Evolutionary conservation across 1,140 invertebrate genomes (phyloP).

Genomic region (Zaprionus africanus): DNA sequence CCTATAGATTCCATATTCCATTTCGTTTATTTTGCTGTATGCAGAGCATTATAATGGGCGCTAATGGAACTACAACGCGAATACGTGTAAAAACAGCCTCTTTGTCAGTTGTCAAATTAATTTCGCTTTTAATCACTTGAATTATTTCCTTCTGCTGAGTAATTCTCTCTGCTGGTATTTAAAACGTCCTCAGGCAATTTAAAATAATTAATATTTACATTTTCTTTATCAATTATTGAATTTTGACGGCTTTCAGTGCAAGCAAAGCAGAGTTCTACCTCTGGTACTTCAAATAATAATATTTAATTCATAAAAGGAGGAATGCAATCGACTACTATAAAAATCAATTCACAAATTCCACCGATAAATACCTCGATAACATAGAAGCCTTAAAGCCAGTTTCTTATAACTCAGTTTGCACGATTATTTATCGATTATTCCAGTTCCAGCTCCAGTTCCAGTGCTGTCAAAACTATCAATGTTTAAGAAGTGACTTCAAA

Average conservation of each 20-base stretch:
- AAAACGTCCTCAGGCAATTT: background rate
- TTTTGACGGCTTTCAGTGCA: background rate
- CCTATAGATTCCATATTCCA: background rate
- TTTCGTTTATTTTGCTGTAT: background rate
- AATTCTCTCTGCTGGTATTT: background rate
- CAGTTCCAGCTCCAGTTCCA: no score
- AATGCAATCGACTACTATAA: no score
- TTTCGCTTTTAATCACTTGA: constrained; percentile 27
- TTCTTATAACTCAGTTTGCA: no score
- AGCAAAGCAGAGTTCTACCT: no score
- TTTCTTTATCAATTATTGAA: constrained; percentile 5
- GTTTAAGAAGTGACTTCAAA: background rate
- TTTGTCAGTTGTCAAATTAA: constrained; percentile 31
- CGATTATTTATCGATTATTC: no score
- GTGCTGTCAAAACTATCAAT: no score
- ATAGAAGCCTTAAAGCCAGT: no score
- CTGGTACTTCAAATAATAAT: no score
- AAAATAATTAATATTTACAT: constrained; percentile 12
- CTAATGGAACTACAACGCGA: background rate
- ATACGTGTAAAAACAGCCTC: background rate
- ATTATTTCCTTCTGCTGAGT: constrained; percentile 12
- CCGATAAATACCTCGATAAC: no score
- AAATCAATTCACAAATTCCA: no score
- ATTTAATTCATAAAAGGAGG: no score
- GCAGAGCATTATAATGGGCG: background rate